Base-by-base conservation (phyloP, 2,888 invertebrate species). In the Eurytoma californica region DNA sequence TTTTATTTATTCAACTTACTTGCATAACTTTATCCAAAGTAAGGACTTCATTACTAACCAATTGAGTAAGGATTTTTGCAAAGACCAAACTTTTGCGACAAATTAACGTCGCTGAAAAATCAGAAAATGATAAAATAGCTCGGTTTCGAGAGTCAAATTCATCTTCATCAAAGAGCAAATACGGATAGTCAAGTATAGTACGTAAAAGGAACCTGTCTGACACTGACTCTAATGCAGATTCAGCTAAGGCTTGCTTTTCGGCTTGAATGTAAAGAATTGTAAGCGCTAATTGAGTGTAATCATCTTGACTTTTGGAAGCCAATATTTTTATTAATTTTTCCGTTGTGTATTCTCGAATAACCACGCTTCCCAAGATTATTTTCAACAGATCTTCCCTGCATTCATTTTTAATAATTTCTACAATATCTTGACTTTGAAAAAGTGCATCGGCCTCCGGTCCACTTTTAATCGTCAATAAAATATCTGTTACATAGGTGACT, bases 301-400 rank as follows among this genome's bases (percentile, higher is more conserved):
- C 87, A 61, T 90, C 89, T 18, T 83, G 85, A 60, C 86, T 86
- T 66, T 86, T 82, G 16, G 87, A 86, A 2, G 82, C 78, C 67
- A 93, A 86, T 61, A 92, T 90, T 58, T 90, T 87, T 20, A 92
- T 91, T 69, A 93, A 86, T 84, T 92, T 92, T 77, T 92, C 92
- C 0, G 92, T 92, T 0, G 92, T 91, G 81, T 92, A 92, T 82
- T 93, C 93, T 28, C 92, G 86, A 9, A 93, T 84, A 60, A 92
- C 91, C 14, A 89, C 88, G 79, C 92, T 92, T 77, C 91, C 91
- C 16, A 93, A 87, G 57, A 93, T 91, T 77, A 93, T 85, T 83
- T 90, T 90, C 3, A 92, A 90, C 20, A 93, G 85, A 82, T 92
- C 91, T 30, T 89, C 88, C 53, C 85, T 86, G 49, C 86, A 85